Conservation (phyloP, 1,140 invertebrate genomes). For the Myzus persicae region DNA sequence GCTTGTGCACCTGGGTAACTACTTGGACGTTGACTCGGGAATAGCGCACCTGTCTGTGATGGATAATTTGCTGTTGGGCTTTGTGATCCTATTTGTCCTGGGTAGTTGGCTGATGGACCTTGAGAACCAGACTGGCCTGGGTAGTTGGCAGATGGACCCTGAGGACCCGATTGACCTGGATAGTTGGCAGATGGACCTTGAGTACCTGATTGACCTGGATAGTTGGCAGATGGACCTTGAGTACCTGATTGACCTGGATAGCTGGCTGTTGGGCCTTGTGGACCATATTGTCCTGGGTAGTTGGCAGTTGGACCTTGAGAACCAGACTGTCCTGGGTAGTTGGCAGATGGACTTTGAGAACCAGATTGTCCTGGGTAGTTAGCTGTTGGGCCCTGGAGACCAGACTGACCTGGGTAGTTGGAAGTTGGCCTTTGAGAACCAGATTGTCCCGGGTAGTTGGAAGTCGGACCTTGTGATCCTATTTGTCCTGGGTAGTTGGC, state of each 20-base stretch:
- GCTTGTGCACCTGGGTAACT: conserved; percentile 61
- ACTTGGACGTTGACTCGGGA: conserved; percentile 62
- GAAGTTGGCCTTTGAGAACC: conserved; percentile 63
- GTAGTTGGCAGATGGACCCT: conserved; percentile 61
- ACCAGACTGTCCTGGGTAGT: conserved; percentile 58
- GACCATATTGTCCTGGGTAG: conserved; percentile 60
- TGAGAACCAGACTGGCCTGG: conserved; percentile 62
- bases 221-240: conserved; percentile 61
- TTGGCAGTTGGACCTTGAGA: conserved; percentile 61
- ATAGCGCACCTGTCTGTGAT: conserved; percentile 63
- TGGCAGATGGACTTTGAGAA: conserved; percentile 60
- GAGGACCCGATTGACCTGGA: conserved; percentile 61
- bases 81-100: conserved; percentile 64
- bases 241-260: conserved; percentile 61
- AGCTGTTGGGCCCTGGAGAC: conserved; percentile 61
- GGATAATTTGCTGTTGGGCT: conserved; percentile 61
- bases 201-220: conserved; percentile 61
- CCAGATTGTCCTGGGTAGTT: conserved; percentile 56
- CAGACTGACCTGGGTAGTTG: conserved; percentile 58
- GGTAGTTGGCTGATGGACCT: conserved; percentile 61
- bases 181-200: conserved; percentile 61
- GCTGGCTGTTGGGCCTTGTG: conserved; percentile 60
- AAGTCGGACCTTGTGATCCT: conserved; percentile 61
- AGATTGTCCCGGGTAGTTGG: conserved; percentile 63
- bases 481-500: conserved; percentile 54